These are phyloP conservation scores for Sycobia sp. DNA, from an alignment of 1,140 invertebrate species.

Conservation along the genomic window DNA sequence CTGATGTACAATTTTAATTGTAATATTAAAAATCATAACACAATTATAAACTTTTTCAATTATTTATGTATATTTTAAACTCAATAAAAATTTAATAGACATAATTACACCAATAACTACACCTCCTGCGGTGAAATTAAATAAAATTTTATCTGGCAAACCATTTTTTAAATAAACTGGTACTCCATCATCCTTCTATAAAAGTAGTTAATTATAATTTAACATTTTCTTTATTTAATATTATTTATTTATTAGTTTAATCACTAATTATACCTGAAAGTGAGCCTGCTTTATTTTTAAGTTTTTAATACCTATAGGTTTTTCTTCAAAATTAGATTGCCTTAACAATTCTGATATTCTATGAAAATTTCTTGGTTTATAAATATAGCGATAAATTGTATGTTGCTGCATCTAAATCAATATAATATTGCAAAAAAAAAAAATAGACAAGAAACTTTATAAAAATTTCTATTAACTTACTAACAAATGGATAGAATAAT, in stretches of 20 bases:
- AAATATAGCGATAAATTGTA: neutral
- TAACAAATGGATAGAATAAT: too few relatives aligned
- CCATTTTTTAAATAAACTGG: conserved; percentile 70
- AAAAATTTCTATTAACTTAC: too few relatives aligned
- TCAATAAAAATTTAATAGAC: neutral
- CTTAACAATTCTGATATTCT: neutral
- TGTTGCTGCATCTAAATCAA: neutral
- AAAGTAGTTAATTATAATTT: conserved; percentile 25
- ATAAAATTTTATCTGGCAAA: conserved; percentile 63
- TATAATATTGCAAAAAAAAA: too few relatives aligned
- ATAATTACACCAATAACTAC: neutral
- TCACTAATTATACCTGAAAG: conserved; percentile 40
- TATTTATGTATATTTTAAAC: too few relatives aligned
- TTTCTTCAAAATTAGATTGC: neutral
- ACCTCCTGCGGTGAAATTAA: conserved; percentile 54
- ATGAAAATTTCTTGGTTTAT: neutral
- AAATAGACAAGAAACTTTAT: too few relatives aligned
- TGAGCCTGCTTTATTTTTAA: conserved; percentile 44
- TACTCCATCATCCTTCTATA: conserved; percentile 63
- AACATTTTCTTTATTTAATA: too few relatives aligned
- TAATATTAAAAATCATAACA: neutral
- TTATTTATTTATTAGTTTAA: too few relatives aligned
- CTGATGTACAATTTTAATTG: neutral
- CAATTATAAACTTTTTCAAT: neutral
- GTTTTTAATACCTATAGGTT: conserved; percentile 29